Evolutionary conservation across 2,888 invertebrate genomes (phyloP).

Genomic region (Pollenia labialis): DNA sequence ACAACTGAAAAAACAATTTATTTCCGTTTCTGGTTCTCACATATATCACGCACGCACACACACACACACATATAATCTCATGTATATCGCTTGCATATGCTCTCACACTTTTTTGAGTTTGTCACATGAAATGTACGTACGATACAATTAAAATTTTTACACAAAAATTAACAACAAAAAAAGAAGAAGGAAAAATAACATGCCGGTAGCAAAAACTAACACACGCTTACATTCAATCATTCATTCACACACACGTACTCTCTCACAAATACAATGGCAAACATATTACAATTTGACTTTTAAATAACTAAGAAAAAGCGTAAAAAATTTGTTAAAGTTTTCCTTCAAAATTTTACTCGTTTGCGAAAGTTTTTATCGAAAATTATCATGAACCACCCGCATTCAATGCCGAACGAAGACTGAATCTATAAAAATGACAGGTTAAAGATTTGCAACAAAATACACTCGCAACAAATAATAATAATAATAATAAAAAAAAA

Average conservation of each 20-base stretch:
- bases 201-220: slow-evolving; percentile 62
- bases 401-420: slow-evolving; percentile 72
- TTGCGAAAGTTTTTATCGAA: slow-evolving; percentile 34
- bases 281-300: slow-evolving; percentile 36
- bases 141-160: slow-evolving; percentile 58
- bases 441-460: slow-evolving; percentile 73
- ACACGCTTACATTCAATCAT: background rate
- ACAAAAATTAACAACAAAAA: slow-evolving; percentile 11
- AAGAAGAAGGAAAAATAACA: slow-evolving; percentile 20
- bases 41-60: slow-evolving; percentile 15
- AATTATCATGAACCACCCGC: slow-evolving; percentile 70
- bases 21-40: slow-evolving; percentile 72
- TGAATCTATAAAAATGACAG: slow-evolving; percentile 72
- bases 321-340: slow-evolving; percentile 19
- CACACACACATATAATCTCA: too few relatives aligned
- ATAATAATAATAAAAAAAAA: slow-evolving; percentile 5
- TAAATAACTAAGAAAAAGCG: slow-evolving; percentile 27
- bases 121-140: slow-evolving; percentile 48
- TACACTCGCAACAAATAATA: slow-evolving; percentile 48
- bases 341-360: slow-evolving; percentile 16
- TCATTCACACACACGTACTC: slow-evolving; percentile 27
- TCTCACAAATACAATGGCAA: slow-evolving; percentile 5
- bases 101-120: slow-evolving; percentile 34
- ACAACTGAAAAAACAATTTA: slow-evolving; percentile 54
- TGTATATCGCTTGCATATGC: background rate